Conservation (phyloP, 2,797 vertebrate genomes). For the Ammospiza maritima region DNA sequence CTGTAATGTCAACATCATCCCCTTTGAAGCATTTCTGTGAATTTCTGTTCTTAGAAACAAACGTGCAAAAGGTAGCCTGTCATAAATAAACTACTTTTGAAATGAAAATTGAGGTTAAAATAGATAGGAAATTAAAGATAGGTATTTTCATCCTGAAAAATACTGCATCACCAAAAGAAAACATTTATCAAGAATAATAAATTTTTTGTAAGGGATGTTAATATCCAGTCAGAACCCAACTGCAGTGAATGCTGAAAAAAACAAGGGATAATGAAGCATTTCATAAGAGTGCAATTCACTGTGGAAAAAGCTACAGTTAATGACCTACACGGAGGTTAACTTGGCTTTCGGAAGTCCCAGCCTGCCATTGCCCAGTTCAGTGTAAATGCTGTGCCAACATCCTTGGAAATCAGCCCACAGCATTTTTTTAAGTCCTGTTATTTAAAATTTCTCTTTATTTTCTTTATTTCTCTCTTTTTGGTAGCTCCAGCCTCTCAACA, state of each 20-base stretch:
- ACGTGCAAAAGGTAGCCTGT: not conserved
- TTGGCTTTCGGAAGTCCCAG: constrained; percentile 2
- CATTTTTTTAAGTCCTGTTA: not conserved
- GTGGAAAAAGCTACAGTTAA: not conserved
- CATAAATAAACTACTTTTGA: not conserved
- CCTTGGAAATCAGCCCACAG: not conserved
- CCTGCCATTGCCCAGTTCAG: not conserved
- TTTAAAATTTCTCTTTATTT: not conserved
- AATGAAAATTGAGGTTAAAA: not conserved
- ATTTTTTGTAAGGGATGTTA: not conserved
- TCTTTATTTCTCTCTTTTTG: not conserved
- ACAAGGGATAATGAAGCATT: not conserved
- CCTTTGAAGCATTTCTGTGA: not conserved
- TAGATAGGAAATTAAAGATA: not conserved
- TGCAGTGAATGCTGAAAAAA: not conserved
- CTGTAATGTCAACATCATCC: not conserved
- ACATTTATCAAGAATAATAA: not conserved
- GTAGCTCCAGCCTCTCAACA: not conserved
- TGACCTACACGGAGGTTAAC: not conserved
- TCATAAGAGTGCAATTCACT: not conserved
- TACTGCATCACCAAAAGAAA: not conserved
- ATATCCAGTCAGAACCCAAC: not conserved
- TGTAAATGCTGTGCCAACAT: not conserved
- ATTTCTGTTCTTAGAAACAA: not conserved
- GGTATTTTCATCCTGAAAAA: not conserved